Conservation (phyloP, 2,797 vertebrate genomes). For the Lates japonicus region DNA sequence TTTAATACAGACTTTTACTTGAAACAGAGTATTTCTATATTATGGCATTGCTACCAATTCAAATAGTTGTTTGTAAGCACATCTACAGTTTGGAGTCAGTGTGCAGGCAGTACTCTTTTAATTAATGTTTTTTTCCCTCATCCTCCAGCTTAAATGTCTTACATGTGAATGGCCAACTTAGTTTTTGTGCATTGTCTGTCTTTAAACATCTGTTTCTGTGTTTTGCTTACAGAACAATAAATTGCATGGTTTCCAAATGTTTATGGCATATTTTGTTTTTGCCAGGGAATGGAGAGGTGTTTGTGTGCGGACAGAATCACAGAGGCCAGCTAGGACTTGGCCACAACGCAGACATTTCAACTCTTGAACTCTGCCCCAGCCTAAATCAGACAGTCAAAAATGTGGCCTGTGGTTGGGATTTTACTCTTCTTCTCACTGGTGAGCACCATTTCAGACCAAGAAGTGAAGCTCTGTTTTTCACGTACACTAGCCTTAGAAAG, state of each 20-base stretch:
- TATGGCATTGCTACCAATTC: neutral
- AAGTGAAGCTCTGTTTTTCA: neutral
- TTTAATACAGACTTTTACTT: neutral
- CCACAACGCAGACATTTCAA: conserved; percentile 84
- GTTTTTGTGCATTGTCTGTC: neutral
- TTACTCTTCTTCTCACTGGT: conserved; percentile 92
- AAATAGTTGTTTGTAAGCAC: neutral
- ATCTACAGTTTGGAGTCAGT: neutral
- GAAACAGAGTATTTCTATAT: neutral
- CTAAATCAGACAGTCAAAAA: conserved; percentile 81
- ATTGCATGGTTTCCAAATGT: neutral
- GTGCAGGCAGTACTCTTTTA: neutral
- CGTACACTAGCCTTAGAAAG: neutral
- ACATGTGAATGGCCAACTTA: neutral
- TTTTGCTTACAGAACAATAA: neutral
- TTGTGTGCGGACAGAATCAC: conserved; percentile 93
- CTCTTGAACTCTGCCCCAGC: conserved; percentile 85
- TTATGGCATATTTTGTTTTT: conserved; percentile 32
- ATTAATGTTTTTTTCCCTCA: neutral
- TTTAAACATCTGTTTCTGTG: neutral
- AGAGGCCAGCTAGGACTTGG: conserved; percentile 93
- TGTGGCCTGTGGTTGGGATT: conserved; percentile 96
- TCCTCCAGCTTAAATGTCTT: neutral
- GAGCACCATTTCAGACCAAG: conserved; percentile 39
- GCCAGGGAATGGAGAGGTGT: conserved; percentile 87